phyloP scores from a whole-genome alignment of 2,888 invertebrate genomes.

The Acanthosepion esculentum region DNA sequence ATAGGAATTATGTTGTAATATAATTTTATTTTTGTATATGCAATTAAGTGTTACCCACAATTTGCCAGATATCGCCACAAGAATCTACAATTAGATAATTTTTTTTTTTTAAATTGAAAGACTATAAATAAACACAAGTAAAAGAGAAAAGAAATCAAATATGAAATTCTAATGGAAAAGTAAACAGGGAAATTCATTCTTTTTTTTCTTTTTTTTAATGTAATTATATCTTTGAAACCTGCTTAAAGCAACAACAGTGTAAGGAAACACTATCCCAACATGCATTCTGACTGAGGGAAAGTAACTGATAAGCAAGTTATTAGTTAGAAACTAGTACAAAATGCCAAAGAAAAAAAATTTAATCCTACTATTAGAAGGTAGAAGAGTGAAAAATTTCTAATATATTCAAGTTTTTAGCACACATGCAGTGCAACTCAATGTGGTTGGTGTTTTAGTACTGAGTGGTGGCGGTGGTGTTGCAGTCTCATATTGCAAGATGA shows the following conservation, averaged over 20 bases:
- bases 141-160: not conserved
- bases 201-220: too few relatives aligned
- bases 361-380: not conserved
- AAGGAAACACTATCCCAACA: not conserved
- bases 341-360: not conserved
- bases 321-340: not conserved
- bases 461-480: not conserved
- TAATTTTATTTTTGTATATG: too few relatives aligned
- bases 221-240: too few relatives aligned
- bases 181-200: not conserved
- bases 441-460: not conserved
- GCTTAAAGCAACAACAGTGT: not conserved
- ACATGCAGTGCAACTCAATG: not conserved
- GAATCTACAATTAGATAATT: too few relatives aligned
- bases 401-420: not conserved
- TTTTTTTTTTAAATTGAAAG: too few relatives aligned
- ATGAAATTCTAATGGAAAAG: not conserved
- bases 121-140: too few relatives aligned
- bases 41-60: too few relatives aligned
- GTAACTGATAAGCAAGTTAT: not conserved
- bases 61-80: too few relatives aligned
- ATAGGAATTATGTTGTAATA: too few relatives aligned
- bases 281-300: not conserved
- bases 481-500: not conserved
- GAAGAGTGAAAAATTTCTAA: not conserved